Percentiles rank a stretch among this genome's conserved stretches.
phyloP scores from a whole-genome alignment of 2,888 invertebrate species.

The Xylophagus ater region DNA sequence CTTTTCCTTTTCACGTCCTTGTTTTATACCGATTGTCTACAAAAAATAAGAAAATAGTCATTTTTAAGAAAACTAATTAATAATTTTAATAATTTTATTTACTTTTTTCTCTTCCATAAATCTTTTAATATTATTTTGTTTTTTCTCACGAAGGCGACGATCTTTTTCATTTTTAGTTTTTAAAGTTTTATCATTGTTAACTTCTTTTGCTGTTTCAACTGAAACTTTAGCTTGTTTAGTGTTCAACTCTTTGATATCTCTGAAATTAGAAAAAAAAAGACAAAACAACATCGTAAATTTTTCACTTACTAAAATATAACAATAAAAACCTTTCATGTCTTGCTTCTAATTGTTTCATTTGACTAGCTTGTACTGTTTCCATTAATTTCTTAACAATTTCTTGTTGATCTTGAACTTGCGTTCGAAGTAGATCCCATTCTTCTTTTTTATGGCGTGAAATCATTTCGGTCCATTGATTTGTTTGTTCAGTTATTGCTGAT shows the following conservation, averaged over 20 bases:
- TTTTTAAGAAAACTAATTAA: conserved; percentile 5
- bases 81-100: conserved; percentile 1
- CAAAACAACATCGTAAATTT: too few species aligned
- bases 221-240: conserved; percentile 89
- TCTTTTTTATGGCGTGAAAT: conserved; percentile 71
- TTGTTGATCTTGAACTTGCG: conserved; percentile 75
- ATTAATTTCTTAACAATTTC: conserved; percentile 63
- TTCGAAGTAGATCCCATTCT: conserved; percentile 69
- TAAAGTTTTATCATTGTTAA: conserved; percentile 89
- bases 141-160: conserved; percentile 82
- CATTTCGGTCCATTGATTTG: conserved; percentile 88
- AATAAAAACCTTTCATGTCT: conserved; percentile 58
- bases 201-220: conserved; percentile 93
- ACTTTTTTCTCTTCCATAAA: conserved; percentile 91
- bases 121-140: conserved; percentile 94
- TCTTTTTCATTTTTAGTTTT: conserved; percentile 97
- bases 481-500: conserved; percentile 82
- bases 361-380: conserved; percentile 67
- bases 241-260: conserved; percentile 93
- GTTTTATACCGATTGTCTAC: conserved; percentile 71
- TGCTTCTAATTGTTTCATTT: conserved; percentile 80
- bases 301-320: not conserved
- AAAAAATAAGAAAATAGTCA: conserved; percentile 19
- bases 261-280: too few species aligned
- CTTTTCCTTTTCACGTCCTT: conserved; percentile 84